These are phyloP conservation scores for Antheraea mylitta DNA, from an alignment of 1,140 invertebrate genomes.

Conservation along the genomic window DNA sequence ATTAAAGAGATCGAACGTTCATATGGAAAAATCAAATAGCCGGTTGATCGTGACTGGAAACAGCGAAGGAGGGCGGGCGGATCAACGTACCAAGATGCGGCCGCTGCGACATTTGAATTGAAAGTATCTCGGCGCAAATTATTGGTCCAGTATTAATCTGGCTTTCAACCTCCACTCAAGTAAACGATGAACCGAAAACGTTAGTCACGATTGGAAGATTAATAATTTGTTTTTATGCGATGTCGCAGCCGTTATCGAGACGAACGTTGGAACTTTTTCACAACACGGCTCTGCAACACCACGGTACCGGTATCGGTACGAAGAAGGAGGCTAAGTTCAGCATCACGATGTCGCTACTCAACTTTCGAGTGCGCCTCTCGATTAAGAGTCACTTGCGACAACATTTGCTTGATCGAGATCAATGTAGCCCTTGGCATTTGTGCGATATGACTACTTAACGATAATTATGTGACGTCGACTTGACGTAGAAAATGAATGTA, in stretches of 20 bases:
- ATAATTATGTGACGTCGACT: slow-evolving; percentile 67
- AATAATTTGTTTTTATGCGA: slow-evolving; percentile 73
- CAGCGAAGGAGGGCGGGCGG: slow-evolving; percentile 21
- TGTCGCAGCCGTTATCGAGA: slow-evolving; percentile 62
- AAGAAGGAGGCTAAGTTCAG: slow-evolving; percentile 73
- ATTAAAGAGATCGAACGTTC: slow-evolving; percentile 1
- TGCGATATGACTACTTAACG: slow-evolving; percentile 68
- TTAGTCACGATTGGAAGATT: slow-evolving; percentile 73
- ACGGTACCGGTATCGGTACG: slow-evolving; percentile 37
- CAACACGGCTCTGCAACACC: slow-evolving; percentile 37
- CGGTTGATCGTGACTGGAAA: slow-evolving; percentile 1
- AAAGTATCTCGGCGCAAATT: slow-evolving; percentile 59
- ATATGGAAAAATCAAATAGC: background rate
- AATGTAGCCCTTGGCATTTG: slow-evolving; percentile 77
- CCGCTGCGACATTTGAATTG: slow-evolving; percentile 46
- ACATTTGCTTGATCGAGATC: slow-evolving; percentile 73
- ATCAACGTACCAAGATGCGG: slow-evolving; percentile 26
- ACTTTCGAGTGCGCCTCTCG: slow-evolving; percentile 71
- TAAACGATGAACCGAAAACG: slow-evolving; percentile 72
- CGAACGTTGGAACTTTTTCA: slow-evolving; percentile 57
- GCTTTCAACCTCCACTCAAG: slow-evolving; percentile 59
- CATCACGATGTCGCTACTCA: slow-evolving; percentile 75
- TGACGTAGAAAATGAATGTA: background rate
- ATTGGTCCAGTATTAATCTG: slow-evolving; percentile 57
- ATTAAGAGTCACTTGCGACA: slow-evolving; percentile 75